Evolutionary conservation across 2,113 vertebrate species (phyloP).

Genomic region (Atlantisia rogersi): DNA sequence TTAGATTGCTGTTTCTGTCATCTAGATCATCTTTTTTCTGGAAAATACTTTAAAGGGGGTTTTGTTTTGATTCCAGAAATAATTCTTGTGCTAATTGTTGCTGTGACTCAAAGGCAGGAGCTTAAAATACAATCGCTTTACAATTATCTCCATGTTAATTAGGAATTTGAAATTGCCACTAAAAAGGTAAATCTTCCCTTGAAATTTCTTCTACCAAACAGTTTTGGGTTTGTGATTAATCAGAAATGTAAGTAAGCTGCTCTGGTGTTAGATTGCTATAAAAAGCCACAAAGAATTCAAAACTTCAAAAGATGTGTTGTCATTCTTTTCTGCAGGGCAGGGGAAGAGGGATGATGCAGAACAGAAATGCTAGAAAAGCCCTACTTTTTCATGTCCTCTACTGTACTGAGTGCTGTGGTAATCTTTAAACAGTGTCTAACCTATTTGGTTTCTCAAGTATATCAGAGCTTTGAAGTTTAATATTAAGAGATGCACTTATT

Average conservation of each 20-base stretch:
- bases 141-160: neutral
- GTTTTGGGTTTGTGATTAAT: neutral
- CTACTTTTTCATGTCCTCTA: neutral
- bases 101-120: neutral
- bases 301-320: conserved; percentile 4
- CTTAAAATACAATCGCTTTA: neutral
- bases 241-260: neutral
- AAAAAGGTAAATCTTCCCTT: neutral
- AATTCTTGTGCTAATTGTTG: too few species aligned
- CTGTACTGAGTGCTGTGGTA: neutral
- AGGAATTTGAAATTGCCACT: neutral
- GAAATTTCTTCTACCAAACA: neutral
- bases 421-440: neutral
- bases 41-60: neutral
- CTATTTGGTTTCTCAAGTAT: neutral
- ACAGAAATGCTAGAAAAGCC: neutral
- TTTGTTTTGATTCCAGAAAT: neutral
- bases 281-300: neutral
- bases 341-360: neutral
- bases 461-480: neutral
- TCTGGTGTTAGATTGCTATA: neutral
- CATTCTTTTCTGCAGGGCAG: neutral
- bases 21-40: neutral
- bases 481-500: neutral
- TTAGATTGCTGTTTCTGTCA: neutral